Percentiles rank a stretch among this genome's conserved stretches.
Conservation (phyloP, 2,113 vertebrate genomes). For the Thomomys bottae region DNA sequence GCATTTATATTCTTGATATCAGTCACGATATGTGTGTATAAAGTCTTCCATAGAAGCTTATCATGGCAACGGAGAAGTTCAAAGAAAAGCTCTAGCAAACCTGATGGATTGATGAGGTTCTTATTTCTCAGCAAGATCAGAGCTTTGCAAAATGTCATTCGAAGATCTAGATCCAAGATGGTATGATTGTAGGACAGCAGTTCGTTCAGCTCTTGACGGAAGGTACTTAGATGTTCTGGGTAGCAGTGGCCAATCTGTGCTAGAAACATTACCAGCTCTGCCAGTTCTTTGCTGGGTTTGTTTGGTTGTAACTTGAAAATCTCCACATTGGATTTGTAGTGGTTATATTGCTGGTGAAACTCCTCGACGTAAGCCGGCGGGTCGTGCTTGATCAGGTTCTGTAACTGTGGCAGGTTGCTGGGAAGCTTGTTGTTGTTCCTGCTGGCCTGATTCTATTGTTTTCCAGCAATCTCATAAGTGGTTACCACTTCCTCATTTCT, state of each 20-base stretch:
- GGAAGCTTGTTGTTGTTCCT: slow-evolving; percentile 95
- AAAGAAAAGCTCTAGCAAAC: slow-evolving; percentile 96
- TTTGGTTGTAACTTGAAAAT: slow-evolving; percentile 97
- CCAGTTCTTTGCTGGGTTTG: slow-evolving; percentile 94
- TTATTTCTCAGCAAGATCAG: slow-evolving; percentile 96
- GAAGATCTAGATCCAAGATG: slow-evolving; percentile 90
- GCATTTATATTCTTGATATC: slow-evolving; percentile 98
- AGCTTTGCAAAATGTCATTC: slow-evolving; percentile 97
- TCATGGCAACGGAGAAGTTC: slow-evolving; percentile 96
- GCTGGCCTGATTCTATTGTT: slow-evolving; percentile 82
- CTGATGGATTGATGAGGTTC: slow-evolving; percentile 91
- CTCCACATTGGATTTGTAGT: slow-evolving; percentile 96
- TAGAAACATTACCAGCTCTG: slow-evolving; percentile 95
- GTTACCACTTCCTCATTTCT: not conserved
- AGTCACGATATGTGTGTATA: slow-evolving; percentile 96
- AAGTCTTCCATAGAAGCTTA: slow-evolving; percentile 95
- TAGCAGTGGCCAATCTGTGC: slow-evolving; percentile 98
- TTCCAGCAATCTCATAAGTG: not conserved
- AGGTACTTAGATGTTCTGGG: slow-evolving; percentile 88
- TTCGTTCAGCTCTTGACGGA: slow-evolving; percentile 93
- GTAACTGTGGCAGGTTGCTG: slow-evolving; percentile 94
- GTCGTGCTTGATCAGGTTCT: slow-evolving; percentile 97
- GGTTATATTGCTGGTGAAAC: slow-evolving; percentile 96
- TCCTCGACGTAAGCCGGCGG: slow-evolving; percentile 93
- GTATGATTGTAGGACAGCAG: slow-evolving; percentile 92